Conservation (phyloP, 2,888 invertebrate genomes). For the Drosophila dives region DNA sequence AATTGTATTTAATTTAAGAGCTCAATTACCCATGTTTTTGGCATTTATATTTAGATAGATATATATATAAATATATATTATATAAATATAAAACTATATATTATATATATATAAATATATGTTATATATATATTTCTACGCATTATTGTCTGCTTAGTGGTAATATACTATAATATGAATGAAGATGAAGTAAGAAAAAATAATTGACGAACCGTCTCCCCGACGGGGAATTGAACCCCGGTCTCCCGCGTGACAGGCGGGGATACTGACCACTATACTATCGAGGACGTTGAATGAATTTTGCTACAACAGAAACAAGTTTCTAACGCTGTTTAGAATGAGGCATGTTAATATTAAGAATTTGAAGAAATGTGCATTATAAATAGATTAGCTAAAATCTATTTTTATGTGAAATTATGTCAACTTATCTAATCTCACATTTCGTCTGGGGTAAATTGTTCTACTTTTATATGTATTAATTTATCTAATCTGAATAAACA, state of each 20-base stretch:
- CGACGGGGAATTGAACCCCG: constrained; percentile 65
- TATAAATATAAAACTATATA: neutral
- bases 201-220: constrained; percentile 23
- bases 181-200: neutral
- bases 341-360: neutral
- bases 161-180: too few relatives aligned
- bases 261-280: constrained; percentile 65
- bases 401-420: too few relatives aligned
- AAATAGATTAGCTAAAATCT: neutral
- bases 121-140: neutral
- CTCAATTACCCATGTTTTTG: neutral
- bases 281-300: constrained; percentile 9
- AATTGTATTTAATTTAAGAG: neutral
- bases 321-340: neutral
- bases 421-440: constrained; percentile 2
- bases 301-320: neutral
- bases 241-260: constrained; percentile 66
- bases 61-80: neutral
- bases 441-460: too few relatives aligned
- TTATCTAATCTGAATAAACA: neutral
- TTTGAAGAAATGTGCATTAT: too few relatives aligned
- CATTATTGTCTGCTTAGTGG: too few relatives aligned
- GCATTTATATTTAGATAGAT: neutral
- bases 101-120: neutral
- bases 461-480: neutral